phyloP scores from a whole-genome alignment of 2,888 invertebrate genomes.

The Pomacea canaliculata region DNA sequence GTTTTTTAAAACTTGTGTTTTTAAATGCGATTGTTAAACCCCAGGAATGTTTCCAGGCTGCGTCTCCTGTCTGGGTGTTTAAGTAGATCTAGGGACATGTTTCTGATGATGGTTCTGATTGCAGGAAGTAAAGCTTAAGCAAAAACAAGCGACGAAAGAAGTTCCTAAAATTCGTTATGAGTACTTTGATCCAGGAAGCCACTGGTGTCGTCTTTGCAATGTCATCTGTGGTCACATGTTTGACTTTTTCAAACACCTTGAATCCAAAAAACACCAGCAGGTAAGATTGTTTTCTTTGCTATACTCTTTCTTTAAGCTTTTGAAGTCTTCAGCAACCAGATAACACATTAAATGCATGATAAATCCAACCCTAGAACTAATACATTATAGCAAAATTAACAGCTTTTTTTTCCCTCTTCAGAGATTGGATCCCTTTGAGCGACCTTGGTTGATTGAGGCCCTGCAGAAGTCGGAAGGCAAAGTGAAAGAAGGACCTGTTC shows the following conservation, averaged over 20 bases:
- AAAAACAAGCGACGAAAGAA: neutral
- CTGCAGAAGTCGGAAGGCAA: constrained; percentile 32
- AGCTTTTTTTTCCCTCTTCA: constrained; percentile 25
- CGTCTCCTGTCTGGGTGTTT: no score
- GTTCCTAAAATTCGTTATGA: constrained; percentile 43
- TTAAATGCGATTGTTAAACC: no score
- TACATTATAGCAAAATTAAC: no score
- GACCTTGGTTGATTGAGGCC: constrained; percentile 43
- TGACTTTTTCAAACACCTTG: constrained; percentile 51
- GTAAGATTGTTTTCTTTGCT: constrained; percentile 31
- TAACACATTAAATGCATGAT: no score
- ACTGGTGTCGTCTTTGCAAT: constrained; percentile 66
- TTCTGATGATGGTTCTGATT: no score
- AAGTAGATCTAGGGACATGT: no score
- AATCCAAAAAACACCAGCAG: constrained; percentile 51
- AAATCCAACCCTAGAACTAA: no score
- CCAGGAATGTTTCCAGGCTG: no score
- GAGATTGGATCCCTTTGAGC: constrained; percentile 39
- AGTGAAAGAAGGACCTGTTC: constrained; percentile 23
- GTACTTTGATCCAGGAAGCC: constrained; percentile 64
- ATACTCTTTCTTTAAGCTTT: no score
- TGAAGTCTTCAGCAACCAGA: no score
- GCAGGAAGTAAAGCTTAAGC: no score
- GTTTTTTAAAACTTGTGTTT: no score
- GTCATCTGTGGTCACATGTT: constrained; percentile 41